Conservation (phyloP, 35 echinoderm and acorn worm genomes). For the Stichopus chloronotus region DNA sequence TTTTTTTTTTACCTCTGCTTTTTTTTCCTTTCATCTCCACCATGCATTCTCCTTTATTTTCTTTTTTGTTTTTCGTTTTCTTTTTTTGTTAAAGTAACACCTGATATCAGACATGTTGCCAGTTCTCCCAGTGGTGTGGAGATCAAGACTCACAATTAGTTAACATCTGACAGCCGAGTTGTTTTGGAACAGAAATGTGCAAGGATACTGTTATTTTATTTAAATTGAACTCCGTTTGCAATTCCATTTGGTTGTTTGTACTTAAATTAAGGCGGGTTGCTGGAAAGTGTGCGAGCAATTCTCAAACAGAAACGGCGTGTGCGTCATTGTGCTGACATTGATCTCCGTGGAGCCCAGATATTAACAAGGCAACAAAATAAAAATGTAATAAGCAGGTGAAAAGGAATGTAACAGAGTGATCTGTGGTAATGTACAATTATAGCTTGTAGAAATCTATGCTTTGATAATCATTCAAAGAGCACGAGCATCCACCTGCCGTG, state of each 20-base stretch:
- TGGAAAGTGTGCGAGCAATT: background rate
- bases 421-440: too few relatives aligned
- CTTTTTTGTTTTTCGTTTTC: background rate
- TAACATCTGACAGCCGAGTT: constrained; percentile 30
- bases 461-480: too few relatives aligned
- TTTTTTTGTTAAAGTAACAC: background rate
- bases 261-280: background rate
- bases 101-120: background rate
- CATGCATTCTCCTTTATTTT: background rate
- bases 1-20: background rate
- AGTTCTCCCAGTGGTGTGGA: constrained; percentile 14
- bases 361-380: too few relatives aligned
- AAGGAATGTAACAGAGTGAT: too few relatives aligned
- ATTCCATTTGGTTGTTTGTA: background rate
- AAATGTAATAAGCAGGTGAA: too few relatives aligned
- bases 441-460: too few relatives aligned
- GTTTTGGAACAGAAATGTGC: background rate
- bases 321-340: background rate
- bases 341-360: background rate
- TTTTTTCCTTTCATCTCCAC: background rate
- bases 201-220: constrained; percentile 14
- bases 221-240: constrained; percentile 19
- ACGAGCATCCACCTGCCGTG: too few relatives aligned
- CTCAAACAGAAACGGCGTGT: background rate
- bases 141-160: constrained; percentile 27